Evolutionary conservation across 23 tunicate species (phyloP).

Genomic region (Diplosoma virens): DNA sequence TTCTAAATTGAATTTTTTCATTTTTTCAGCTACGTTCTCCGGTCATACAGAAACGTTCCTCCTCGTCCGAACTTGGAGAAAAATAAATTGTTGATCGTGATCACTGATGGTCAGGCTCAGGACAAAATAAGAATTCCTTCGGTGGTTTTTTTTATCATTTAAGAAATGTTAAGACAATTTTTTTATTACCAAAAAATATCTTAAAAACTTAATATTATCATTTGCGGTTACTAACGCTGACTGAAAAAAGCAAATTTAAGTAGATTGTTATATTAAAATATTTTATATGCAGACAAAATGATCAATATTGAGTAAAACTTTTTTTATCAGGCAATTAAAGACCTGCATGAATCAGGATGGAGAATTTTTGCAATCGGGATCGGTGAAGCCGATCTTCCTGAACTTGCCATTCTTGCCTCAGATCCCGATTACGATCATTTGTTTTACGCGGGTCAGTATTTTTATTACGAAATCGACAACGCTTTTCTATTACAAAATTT

Average conservation of each 20-base stretch:
- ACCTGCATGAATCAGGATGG: constrained; percentile 58
- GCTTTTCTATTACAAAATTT: too few relatives aligned
- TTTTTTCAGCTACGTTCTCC: constrained; percentile 42
- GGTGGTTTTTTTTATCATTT: constrained; percentile 22
- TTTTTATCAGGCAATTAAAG: constrained; percentile 53
- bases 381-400: constrained; percentile 56
- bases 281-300: not conserved
- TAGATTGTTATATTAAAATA: not conserved
- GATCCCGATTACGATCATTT: constrained; percentile 76
- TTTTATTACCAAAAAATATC: too few relatives aligned
- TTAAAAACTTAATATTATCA: too few relatives aligned
- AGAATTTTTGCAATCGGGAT: constrained; percentile 91
- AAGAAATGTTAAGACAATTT: too few relatives aligned
- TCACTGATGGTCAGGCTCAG: constrained; percentile 88
- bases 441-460: constrained; percentile 65
- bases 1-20: too few relatives aligned
- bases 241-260: not conserved
- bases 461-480: too few relatives aligned
- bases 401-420: constrained; percentile 73
- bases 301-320: not conserved
- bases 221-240: not conserved
- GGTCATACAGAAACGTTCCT: constrained; percentile 15
- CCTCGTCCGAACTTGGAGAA: constrained; percentile 32
- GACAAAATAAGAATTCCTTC: constrained; percentile 34
- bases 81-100: constrained; percentile 61